A percentile compares a stretch with the other conserved stretches of the same genome.
Conservation (phyloP, 2,888 invertebrate genomes). For the Achlya flavicornis region DNA sequence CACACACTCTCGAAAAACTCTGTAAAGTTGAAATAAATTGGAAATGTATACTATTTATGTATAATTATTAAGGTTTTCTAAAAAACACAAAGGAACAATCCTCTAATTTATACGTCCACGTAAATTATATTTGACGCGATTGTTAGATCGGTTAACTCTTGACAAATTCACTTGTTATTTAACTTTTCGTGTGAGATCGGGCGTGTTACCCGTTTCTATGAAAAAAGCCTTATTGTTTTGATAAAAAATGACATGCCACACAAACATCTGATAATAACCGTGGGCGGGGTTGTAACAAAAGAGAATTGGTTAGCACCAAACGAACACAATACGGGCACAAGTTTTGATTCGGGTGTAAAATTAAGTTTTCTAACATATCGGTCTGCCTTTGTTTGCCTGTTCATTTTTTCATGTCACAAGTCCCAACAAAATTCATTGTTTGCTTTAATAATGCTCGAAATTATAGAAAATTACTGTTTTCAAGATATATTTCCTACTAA, state of each 20-base stretch:
- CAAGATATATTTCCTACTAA: constrained; percentile 30
- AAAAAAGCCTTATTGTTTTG: constrained; percentile 80
- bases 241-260: constrained; percentile 81
- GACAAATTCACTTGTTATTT: constrained; percentile 65
- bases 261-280: constrained; percentile 80
- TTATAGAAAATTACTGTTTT: constrained; percentile 56
- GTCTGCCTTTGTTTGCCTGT: constrained; percentile 61
- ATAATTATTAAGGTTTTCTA: too few species aligned
- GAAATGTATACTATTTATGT: too few species aligned
- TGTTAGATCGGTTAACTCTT: constrained; percentile 51
- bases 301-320: constrained; percentile 79
- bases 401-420: constrained; percentile 62
- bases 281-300: constrained; percentile 77
- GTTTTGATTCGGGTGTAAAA: constrained; percentile 80
- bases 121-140: constrained; percentile 63
- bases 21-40: too few species aligned
- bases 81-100: constrained; percentile 19
- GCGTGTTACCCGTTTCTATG: constrained; percentile 55
- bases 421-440: constrained; percentile 63
- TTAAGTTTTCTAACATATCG: constrained; percentile 74
- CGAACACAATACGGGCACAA: constrained; percentile 70
- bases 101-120: constrained; percentile 59
- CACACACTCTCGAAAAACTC: too few species aligned
- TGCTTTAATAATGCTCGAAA: constrained; percentile 60
- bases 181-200: constrained; percentile 55